Conservation (phyloP, 2,888 invertebrate species). For the Plagodis dolabraria region DNA sequence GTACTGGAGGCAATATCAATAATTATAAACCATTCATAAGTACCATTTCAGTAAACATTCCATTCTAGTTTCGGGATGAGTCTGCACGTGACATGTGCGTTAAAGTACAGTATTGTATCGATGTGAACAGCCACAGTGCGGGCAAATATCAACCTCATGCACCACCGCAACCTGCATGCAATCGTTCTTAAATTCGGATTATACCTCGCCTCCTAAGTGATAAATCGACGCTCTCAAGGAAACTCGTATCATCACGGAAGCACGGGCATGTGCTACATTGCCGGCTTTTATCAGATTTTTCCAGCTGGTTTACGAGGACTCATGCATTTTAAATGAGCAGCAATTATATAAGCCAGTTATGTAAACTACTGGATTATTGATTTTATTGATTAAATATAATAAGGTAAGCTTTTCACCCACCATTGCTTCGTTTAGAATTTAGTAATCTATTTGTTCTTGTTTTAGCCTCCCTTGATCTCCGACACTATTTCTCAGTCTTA, state of each 20-base stretch:
- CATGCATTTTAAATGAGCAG: conserved; percentile 63
- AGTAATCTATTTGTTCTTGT: too few species aligned
- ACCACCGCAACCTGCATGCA: conserved; percentile 65
- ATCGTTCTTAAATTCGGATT: conserved; percentile 63
- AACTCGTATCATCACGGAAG: conserved; percentile 62
- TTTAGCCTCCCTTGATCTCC: too few species aligned
- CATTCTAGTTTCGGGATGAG: conserved; percentile 32
- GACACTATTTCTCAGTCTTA: too few species aligned
- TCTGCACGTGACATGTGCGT: conserved; percentile 54
- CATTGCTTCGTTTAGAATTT: too few species aligned
- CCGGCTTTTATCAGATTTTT: conserved; percentile 65
- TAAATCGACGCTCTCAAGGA: conserved; percentile 58
- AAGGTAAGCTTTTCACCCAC: too few species aligned
- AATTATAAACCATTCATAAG: conserved; percentile 33
- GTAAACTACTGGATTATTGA: conserved; percentile 54
- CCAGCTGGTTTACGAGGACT: conserved; percentile 56
- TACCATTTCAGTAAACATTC: conserved; percentile 32
- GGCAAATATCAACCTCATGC: conserved; percentile 49
- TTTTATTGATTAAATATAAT: conserved; percentile 47
- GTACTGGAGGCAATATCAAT: conserved; percentile 40
- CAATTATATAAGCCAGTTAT: too few species aligned
- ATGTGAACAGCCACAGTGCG: conserved; percentile 23
- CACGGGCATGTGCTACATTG: conserved; percentile 57
- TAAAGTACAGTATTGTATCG: conserved; percentile 34
- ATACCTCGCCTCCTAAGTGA: conserved; percentile 56